These are phyloP conservation scores for Seira ritae DNA, from an alignment of 2,888 invertebrate species.

Conservation along the genomic window DNA sequence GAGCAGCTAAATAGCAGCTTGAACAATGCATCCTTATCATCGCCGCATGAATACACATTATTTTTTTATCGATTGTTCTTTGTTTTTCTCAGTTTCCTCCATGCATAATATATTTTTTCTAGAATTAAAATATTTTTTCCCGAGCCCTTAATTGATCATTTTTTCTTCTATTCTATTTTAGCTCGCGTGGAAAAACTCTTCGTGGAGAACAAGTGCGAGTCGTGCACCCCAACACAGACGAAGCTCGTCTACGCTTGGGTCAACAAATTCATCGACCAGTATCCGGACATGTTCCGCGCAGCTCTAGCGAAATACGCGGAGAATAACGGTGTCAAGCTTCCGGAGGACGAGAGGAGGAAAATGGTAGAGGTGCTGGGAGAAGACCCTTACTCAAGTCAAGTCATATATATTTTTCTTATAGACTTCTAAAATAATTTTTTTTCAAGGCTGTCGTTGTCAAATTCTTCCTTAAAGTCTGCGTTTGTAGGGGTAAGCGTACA, in stretches of 20 bases:
- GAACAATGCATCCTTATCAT: too few relatives aligned
- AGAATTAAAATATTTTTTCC: too few relatives aligned
- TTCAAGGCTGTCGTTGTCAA: too few relatives aligned
- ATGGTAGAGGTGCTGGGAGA: constrained; percentile 59
- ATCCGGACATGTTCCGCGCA: constrained; percentile 63
- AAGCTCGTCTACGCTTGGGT: constrained; percentile 59
- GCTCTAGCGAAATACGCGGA: constrained; percentile 67
- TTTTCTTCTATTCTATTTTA: constrained; percentile 41
- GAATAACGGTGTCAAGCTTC: constrained; percentile 57
- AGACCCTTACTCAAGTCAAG: constrained; percentile 54
- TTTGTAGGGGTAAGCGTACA: too few relatives aligned
- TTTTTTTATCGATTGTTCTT: too few relatives aligned
- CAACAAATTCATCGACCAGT: constrained; percentile 52
- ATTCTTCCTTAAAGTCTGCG: too few relatives aligned
- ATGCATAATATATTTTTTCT: too few relatives aligned
- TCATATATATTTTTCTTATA: too few relatives aligned
- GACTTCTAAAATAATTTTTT: constrained; percentile 4
- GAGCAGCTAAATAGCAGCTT: too few relatives aligned
- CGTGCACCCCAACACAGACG: constrained; percentile 58
- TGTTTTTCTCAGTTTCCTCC: too few relatives aligned
- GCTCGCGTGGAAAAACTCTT: constrained; percentile 64
- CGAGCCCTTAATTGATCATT: too few relatives aligned
- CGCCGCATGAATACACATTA: too few relatives aligned
- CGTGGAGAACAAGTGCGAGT: constrained; percentile 58
- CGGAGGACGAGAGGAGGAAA: constrained; percentile 55